These are phyloP conservation scores for Redunca redunca DNA, from an alignment of 2,113 vertebrate species.

Conservation along the genomic window DNA sequence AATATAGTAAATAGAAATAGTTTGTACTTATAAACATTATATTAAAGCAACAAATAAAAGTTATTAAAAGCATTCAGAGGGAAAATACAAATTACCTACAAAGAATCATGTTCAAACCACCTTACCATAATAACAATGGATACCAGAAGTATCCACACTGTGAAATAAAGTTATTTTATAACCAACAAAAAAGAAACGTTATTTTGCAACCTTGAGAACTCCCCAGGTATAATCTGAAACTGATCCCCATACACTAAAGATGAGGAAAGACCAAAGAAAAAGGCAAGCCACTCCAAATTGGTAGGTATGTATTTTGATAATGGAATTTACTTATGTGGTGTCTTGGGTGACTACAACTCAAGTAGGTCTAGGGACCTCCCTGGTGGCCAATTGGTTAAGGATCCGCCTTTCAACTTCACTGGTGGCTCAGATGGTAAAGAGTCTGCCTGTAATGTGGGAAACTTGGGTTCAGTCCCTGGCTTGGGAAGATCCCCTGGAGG, in stretches of 20 bases:
- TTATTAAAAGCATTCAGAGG: background rate
- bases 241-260: background rate
- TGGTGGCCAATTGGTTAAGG: background rate
- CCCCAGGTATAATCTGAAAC: background rate
- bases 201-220: background rate
- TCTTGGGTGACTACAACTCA: background rate
- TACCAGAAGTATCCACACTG: background rate
- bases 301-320: background rate
- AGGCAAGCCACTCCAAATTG: rapidly evolving
- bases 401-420: background rate
- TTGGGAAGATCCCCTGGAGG: background rate
- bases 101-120: background rate
- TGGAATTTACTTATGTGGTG: background rate
- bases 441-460: background rate
- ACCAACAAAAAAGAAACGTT: background rate
- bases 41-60: background rate
- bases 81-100: background rate
- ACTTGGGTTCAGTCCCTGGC: background rate
- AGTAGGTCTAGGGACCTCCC: background rate
- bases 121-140: background rate
- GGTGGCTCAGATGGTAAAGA: background rate
- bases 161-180: background rate
- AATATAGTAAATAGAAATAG: background rate
- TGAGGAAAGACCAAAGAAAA: background rate
- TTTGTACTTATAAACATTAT: background rate